phyloP scores from a whole-genome alignment of 2,113 vertebrate species.

The Sprattus sprattus region DNA sequence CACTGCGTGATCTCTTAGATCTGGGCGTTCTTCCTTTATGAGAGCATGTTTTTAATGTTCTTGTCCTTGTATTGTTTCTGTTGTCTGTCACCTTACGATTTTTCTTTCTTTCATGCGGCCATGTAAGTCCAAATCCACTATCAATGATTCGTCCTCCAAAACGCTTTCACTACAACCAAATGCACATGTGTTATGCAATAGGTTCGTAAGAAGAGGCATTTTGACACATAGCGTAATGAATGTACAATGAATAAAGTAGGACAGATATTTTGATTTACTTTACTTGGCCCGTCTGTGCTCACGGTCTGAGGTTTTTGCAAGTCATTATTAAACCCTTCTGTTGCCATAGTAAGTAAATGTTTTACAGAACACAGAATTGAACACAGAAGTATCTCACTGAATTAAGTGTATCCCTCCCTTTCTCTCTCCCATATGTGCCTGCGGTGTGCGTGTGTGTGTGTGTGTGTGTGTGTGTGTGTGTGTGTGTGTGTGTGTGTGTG shows the following conservation, averaged over 20 bases:
- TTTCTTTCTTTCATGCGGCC: not conserved
- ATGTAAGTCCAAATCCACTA: not conserved
- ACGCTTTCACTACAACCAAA: not conserved
- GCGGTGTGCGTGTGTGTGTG: not conserved
- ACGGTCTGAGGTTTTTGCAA: not conserved
- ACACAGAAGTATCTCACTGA: not conserved
- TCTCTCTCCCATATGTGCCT: not conserved
- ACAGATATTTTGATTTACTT: not conserved
- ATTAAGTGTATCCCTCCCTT: not conserved
- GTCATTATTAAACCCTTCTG: not conserved
- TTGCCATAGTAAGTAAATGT: not conserved
- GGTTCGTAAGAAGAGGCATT: not conserved
- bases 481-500: not conserved
- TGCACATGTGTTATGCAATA: not conserved
- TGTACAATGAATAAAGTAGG: not conserved
- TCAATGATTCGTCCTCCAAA: not conserved
- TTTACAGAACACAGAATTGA: not conserved
- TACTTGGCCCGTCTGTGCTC: not conserved
- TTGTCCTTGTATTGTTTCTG: not conserved
- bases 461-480: not conserved
- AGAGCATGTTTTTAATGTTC: not conserved
- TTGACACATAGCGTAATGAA: not conserved
- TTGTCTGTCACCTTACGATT: not conserved
- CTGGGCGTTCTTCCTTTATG: not conserved
- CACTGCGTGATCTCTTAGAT: not conserved